phyloP scores from a whole-genome alignment of 2,888 invertebrate species.

The Strigamia maritima region DNA sequence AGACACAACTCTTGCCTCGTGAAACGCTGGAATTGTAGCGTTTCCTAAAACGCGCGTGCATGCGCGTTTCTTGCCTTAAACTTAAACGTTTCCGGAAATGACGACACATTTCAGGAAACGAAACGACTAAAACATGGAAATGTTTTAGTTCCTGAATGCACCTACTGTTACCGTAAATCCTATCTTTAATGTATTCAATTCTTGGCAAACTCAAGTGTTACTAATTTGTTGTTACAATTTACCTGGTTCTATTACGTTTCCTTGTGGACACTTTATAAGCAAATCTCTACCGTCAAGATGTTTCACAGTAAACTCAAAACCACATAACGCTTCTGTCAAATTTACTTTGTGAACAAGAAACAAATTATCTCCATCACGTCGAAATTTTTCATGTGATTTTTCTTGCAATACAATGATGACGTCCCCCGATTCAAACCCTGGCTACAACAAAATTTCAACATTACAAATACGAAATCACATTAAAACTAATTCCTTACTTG shows the following conservation, averaged over 20 bases:
- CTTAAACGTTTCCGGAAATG: no score
- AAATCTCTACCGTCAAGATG: slow-evolving; percentile 86
- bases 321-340: slow-evolving; percentile 86
- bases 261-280: slow-evolving; percentile 71
- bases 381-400: slow-evolving; percentile 74
- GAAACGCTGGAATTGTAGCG: no score
- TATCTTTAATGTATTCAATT: no score
- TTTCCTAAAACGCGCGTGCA: no score
- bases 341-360: slow-evolving; percentile 69
- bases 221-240: slow-evolving; percentile 47
- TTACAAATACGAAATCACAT: background rate
- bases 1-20: no score
- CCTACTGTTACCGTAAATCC: no score
- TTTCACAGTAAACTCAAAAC: slow-evolving; percentile 76
- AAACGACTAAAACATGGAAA: no score
- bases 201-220: no score
- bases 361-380: slow-evolving; percentile 66
- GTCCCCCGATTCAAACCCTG: slow-evolving; percentile 81
- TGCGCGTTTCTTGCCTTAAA: no score
- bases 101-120: no score
- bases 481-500: slow-evolving; percentile 52
- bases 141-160: no score
- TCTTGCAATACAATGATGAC: slow-evolving; percentile 81
- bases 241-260: slow-evolving; percentile 79
- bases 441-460: slow-evolving; percentile 53